Percentiles rank a stretch among this genome's conserved stretches.
phyloP scores from a whole-genome alignment of 2,797 vertebrate species.

The Natrix natrix region DNA sequence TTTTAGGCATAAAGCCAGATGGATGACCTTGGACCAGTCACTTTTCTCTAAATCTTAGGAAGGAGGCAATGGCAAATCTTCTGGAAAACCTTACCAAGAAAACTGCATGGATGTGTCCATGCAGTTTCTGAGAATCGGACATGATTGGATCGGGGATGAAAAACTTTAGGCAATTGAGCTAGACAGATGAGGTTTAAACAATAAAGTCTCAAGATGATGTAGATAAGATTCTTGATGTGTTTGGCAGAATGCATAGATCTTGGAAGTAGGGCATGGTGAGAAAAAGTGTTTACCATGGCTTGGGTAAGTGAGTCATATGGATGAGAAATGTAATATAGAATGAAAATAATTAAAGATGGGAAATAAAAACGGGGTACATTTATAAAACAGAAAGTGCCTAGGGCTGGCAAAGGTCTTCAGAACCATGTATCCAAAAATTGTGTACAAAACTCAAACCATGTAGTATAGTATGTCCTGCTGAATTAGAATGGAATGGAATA shows the following conservation, averaged over 20 bases:
- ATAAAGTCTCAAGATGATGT: neutral
- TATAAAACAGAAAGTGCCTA: neutral
- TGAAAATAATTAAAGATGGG: neutral
- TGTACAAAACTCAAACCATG: neutral
- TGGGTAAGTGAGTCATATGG: neutral
- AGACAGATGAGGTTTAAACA: conserved; percentile 15
- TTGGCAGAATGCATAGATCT: neutral
- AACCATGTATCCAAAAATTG: neutral
- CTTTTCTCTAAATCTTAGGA: neutral
- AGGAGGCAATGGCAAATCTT: neutral
- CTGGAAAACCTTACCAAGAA: neutral
- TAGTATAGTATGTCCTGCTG: neutral
- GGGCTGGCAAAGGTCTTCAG: neutral
- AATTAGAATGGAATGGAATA: neutral
- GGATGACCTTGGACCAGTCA: neutral
- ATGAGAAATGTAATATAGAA: conserved; percentile 10
- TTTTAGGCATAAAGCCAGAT: neutral
- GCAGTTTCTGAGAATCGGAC: neutral
- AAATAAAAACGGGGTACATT: neutral
- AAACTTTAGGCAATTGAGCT: neutral
- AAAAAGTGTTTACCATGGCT: neutral
- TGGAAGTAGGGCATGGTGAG: neutral
- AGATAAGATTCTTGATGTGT: conserved; percentile 12
- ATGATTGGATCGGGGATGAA: neutral
- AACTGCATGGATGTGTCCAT: neutral